Percentiles rank a stretch among this genome's conserved stretches.
Conservation (phyloP, 1,140 invertebrate species). For the Zaprionus ghesquierei region DNA sequence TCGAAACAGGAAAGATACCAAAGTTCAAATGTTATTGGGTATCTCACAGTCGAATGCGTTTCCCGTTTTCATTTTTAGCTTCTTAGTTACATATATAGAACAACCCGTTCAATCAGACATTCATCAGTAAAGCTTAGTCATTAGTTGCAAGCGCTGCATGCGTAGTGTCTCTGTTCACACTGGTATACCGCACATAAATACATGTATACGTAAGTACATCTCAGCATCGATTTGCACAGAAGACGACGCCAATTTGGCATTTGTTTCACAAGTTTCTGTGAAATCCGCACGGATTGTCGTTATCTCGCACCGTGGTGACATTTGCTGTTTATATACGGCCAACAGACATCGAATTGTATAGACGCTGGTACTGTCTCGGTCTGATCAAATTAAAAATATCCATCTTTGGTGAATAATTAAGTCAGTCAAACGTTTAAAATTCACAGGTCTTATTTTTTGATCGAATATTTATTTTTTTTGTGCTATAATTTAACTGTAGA, state of each 20-base stretch:
- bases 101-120: constrained; percentile 4
- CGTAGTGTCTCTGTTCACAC: not conserved
- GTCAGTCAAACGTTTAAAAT: constrained; percentile 12
- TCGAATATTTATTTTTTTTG: not conserved
- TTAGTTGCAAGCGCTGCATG: constrained; percentile 10
- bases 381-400: constrained; percentile 60
- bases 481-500: not conserved
- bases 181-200: not conserved
- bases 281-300: constrained; percentile 34
- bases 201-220: not conserved
- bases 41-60: not conserved
- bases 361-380: constrained; percentile 59
- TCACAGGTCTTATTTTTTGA: not conserved
- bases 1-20: too few species aligned
- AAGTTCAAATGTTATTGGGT: not conserved
- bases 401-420: constrained; percentile 46
- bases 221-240: constrained; percentile 42
- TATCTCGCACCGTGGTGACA: constrained; percentile 30
- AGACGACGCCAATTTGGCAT: constrained; percentile 40
- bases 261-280: constrained; percentile 45
- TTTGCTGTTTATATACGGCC: constrained; percentile 38
- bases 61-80: not conserved
- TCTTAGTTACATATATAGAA: not conserved
- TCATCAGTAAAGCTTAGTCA: constrained; percentile 15
- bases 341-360: constrained; percentile 34